A percentile compares a stretch with the other conserved stretches of the same genome.
Conservation (phyloP, 2,113 vertebrate genomes). For the Pollachius pollachius region DNA sequence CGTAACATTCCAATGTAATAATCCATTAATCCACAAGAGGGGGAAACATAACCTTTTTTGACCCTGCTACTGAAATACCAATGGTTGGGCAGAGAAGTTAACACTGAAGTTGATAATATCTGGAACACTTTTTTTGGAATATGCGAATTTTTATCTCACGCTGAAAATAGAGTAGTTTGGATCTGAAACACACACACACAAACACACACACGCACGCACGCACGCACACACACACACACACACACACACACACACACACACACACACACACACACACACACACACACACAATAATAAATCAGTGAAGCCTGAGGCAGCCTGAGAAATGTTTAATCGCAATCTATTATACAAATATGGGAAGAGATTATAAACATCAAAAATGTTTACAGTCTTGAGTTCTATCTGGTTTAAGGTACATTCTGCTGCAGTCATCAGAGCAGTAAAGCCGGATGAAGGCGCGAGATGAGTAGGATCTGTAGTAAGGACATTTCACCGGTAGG, state of each 20-base stretch:
- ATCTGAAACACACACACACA: constrained; percentile 42
- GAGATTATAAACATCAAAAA: neutral
- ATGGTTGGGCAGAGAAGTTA: constrained; percentile 29
- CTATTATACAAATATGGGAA: constrained; percentile 46
- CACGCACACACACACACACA: too few relatives aligned
- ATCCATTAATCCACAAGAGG: constrained; percentile 63
- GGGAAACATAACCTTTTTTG: constrained; percentile 54
- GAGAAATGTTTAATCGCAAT: constrained; percentile 48
- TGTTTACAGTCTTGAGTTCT: constrained; percentile 46
- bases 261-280: too few relatives aligned
- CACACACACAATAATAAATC: constrained; percentile 26
- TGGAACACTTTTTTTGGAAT: constrained; percentile 3
- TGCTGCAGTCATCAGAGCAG: constrained; percentile 52
- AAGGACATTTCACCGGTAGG: constrained; percentile 57
- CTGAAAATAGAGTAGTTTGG: constrained; percentile 33
- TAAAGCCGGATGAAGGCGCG: neutral
- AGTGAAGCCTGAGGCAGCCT: constrained; percentile 33
- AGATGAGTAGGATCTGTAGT: constrained; percentile 45
- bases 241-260: too few relatives aligned
- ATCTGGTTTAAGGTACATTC: constrained; percentile 46
- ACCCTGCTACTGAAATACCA: constrained; percentile 33
- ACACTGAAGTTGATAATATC: constrained; percentile 22
- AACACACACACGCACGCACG: constrained; percentile 30
- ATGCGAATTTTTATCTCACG: constrained; percentile 21
- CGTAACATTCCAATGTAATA: constrained; percentile 45